Evolutionary conservation across 2,113 vertebrate genomes (phyloP).

Genomic region (Ranitomeya variabilis): DNA sequence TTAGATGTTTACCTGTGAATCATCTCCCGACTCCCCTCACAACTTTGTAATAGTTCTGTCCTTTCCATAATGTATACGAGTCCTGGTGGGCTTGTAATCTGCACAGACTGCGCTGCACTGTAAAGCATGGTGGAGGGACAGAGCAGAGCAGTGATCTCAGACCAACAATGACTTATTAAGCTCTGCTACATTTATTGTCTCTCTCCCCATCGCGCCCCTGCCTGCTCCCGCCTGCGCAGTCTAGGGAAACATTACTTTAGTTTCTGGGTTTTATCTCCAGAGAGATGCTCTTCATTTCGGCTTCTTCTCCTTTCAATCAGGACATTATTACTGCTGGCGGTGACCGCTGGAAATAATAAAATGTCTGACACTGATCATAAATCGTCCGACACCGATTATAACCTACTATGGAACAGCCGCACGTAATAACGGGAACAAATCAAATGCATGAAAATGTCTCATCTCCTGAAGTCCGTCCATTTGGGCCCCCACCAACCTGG

Average conservation of each 20-base stretch:
- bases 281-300: neutral
- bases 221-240: neutral
- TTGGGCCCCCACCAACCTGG: too few relatives aligned
- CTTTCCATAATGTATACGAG: too few relatives aligned
- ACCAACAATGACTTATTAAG: neutral
- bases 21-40: neutral
- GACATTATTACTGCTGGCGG: conserved; percentile 3
- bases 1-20: neutral
- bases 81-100: too few relatives aligned
- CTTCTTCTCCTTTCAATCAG: conserved; percentile 32
- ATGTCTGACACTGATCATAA: neutral
- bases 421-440: neutral
- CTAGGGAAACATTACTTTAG: conserved; percentile 43
- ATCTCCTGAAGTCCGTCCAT: too few relatives aligned
- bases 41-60: too few relatives aligned
- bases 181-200: neutral
- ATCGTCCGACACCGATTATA: neutral
- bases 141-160: too few relatives aligned
- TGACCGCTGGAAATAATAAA: conserved; percentile 34
- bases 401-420: neutral
- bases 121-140: too few relatives aligned
- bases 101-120: too few relatives aligned
- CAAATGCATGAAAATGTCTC: neutral
- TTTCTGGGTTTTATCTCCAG: conserved; percentile 33
- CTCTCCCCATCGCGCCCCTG: neutral